phyloP scores from a whole-genome alignment of 2,888 invertebrate genomes.

The Noctua janthe region DNA sequence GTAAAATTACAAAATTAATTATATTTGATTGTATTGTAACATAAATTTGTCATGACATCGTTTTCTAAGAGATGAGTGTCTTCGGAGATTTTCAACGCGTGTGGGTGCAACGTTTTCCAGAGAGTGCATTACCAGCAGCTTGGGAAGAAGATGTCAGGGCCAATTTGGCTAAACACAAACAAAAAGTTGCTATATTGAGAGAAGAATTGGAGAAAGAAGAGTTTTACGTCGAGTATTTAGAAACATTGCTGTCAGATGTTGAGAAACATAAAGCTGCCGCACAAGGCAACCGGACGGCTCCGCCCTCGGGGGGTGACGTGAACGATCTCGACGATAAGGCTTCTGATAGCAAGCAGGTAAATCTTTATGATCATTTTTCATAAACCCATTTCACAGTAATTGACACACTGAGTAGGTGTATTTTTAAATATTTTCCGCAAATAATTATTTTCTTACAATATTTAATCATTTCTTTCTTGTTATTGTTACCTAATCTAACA shows the following conservation, averaged over 20 bases:
- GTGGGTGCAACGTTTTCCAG: slow-evolving; percentile 97
- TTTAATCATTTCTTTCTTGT: background rate
- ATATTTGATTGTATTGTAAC: slow-evolving; percentile 78
- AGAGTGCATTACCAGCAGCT: slow-evolving; percentile 96
- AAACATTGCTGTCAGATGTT: slow-evolving; percentile 95
- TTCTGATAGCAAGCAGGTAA: slow-evolving; percentile 88
- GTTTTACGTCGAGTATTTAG: slow-evolving; percentile 97
- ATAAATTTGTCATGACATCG: slow-evolving; percentile 89
- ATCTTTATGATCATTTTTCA: slow-evolving; percentile 45
- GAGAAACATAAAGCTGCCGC: slow-evolving; percentile 94
- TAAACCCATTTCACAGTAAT: background rate
- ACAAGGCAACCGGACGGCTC: slow-evolving; percentile 87
- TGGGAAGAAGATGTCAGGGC: slow-evolving; percentile 98
- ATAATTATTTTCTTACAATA: background rate
- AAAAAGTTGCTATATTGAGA: slow-evolving; percentile 94
- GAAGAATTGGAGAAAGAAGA: slow-evolving; percentile 97
- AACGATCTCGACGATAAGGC: slow-evolving; percentile 85
- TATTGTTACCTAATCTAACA: background rate
- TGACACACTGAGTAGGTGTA: background rate
- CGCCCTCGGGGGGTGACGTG: slow-evolving; percentile 87
- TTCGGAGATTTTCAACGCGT: slow-evolving; percentile 97
- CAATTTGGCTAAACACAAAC: slow-evolving; percentile 96
- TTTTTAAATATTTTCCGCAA: background rate
- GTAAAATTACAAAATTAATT: slow-evolving; percentile 67
- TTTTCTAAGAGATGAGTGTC: slow-evolving; percentile 94